phyloP scores from a whole-genome alignment of 2,797 vertebrate genomes.

The Malurus leucopterus region DNA sequence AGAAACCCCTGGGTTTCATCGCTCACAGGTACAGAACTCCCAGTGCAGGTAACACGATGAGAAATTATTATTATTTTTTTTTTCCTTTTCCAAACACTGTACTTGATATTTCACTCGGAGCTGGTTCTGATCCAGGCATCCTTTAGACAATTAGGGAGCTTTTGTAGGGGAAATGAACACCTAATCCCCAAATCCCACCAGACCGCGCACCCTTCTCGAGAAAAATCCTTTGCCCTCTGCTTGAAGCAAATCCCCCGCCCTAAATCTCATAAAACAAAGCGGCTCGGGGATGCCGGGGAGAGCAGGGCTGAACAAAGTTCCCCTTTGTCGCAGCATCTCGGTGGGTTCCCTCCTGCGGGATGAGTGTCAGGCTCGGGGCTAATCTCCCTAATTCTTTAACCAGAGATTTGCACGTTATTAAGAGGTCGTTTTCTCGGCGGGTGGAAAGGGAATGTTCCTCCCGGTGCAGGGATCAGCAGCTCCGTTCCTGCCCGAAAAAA shows the following conservation, averaged over 20 bases:
- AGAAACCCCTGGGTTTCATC: neutral
- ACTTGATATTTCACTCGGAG: constrained; percentile 9
- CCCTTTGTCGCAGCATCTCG: constrained; percentile 41
- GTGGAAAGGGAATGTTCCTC: constrained; percentile 10
- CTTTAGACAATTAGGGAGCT: constrained; percentile 48
- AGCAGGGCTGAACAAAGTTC: constrained; percentile 52
- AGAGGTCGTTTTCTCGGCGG: constrained; percentile 26
- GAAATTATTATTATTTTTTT: neutral
- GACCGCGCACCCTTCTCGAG: constrained; percentile 19
- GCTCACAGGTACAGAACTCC: neutral
- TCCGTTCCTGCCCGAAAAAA: neutral
- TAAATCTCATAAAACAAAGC: constrained; percentile 48
- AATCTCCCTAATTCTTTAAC: constrained; percentile 55
- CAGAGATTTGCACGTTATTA: constrained; percentile 56
- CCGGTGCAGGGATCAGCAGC: neutral
- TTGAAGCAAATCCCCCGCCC: constrained; percentile 37
- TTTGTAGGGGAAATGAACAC: constrained; percentile 49
- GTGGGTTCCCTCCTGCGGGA: constrained; percentile 46
- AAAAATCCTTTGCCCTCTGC: constrained; percentile 39
- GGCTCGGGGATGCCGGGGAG: constrained; percentile 31
- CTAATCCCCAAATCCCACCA: constrained; percentile 27
- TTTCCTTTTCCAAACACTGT: neutral
- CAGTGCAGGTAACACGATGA: neutral
- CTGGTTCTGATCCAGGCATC: constrained; percentile 43
- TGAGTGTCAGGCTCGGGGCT: constrained; percentile 51